Evolutionary conservation across 2,888 invertebrate species (phyloP), one percentile per base, ranked within the genome.

Genomic region (Agrochola lychnidis): DNA sequence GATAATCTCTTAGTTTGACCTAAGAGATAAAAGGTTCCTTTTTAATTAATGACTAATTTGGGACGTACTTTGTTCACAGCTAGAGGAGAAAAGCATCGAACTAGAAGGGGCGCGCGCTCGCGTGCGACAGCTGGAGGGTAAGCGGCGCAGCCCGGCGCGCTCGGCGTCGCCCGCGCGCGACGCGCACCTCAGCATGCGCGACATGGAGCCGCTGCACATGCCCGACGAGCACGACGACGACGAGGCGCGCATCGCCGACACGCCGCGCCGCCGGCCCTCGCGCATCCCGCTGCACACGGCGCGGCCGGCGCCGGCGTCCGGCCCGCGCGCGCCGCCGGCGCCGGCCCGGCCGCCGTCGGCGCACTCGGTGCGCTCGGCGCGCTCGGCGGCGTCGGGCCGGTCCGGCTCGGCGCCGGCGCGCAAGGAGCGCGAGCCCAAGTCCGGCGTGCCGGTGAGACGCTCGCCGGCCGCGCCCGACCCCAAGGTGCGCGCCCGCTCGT

Each of bases 1-100:
- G 16, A 22, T 9, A 67, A 22, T 1, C 22, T 22, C 1, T 19
- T 7, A 66, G 4, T 19, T 4, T 30, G 66, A 22, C 12, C 6
- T 25, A 12, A 12, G 25, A 19, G 12, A 45, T 19, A 1, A 40
- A 3, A 19, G 19, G 9, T 30, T 59, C 3, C 10, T 51, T 51
- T 12, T 25, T 67, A 36, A 71, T 51, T 70, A 5, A 40, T 51
- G 22, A 22, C 42, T 84, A 59, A 68, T 69, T 68, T 61, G 5
- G 12, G 2, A 22, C 4, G 9, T 22, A 53, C 25, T 40, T n/a
- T 36, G 2, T 82, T 93, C 90, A 25, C 96, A 98, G 98, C 94
- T 98, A 89, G 98, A 98, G 94, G 98, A 98, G 93, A 98, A 98
- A 92, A 98, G 97, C 90, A 98, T 98, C 89, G 98, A 98, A 92